Evolutionary conservation across 2,797 vertebrate genomes (phyloP).

Genomic region (Mormyrops attenuatus): DNA sequence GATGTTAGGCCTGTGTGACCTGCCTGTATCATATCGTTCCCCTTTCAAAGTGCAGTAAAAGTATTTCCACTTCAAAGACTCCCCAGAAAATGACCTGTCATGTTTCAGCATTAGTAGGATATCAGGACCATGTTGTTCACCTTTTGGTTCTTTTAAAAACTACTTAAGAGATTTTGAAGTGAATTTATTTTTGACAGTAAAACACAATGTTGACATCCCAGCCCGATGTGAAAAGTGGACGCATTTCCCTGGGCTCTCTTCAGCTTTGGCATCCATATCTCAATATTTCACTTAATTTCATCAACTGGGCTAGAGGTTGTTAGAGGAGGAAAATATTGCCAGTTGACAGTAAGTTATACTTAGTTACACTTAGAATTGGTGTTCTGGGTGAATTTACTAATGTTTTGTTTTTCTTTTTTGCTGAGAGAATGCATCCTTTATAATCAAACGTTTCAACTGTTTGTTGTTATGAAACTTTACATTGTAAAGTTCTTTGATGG

Average conservation of each 20-base stretch:
- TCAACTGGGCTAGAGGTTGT: neutral
- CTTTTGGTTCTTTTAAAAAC: slow-evolving; percentile 31
- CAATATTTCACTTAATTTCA: neutral
- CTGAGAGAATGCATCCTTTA: neutral
- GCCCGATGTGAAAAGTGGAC: slow-evolving; percentile 45
- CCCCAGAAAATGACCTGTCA: slow-evolving; percentile 46
- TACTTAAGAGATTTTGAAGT: slow-evolving; percentile 37
- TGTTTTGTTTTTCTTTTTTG: neutral
- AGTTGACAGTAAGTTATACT: neutral
- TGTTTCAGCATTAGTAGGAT: slow-evolving; percentile 36
- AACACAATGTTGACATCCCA: slow-evolving; percentile 38
- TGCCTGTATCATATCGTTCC: slow-evolving; percentile 31
- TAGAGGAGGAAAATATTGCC: neutral
- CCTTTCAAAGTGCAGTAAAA: neutral
- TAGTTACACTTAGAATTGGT: neutral
- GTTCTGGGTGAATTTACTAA: neutral
- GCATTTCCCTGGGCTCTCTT: neutral
- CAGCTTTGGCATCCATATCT: neutral
- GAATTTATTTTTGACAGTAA: slow-evolving; percentile 38
- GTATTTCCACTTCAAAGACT: slow-evolving; percentile 62
- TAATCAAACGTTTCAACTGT: neutral
- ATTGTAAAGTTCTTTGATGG: neutral
- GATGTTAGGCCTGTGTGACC: slow-evolving; percentile 54
- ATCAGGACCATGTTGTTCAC: slow-evolving; percentile 27
- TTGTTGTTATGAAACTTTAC: neutral